Evolutionary conservation across 2,888 invertebrate genomes (phyloP).

Genomic region (Nebria salina): DNA sequence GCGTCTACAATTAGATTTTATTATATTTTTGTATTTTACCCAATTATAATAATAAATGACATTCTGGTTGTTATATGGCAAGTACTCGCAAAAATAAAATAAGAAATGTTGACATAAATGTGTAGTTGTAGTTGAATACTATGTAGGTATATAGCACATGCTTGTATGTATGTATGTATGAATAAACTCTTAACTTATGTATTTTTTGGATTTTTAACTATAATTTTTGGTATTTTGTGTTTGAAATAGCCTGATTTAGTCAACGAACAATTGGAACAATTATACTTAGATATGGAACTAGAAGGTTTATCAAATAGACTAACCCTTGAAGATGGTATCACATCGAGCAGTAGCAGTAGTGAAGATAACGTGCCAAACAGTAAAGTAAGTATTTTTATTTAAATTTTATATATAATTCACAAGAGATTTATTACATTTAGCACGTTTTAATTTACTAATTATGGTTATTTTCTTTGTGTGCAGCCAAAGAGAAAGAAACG

Average conservation of each 20-base stretch:
- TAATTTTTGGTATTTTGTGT: slow-evolving; percentile 12
- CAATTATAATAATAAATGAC: too few relatives aligned
- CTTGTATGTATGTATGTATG: too few relatives aligned
- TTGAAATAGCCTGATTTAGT: slow-evolving; percentile 71
- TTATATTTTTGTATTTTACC: too few relatives aligned
- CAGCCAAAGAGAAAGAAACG: slow-evolving; percentile 61
- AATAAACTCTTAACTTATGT: too few relatives aligned
- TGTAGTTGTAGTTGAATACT: too few relatives aligned
- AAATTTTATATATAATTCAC: background rate
- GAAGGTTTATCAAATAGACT: slow-evolving; percentile 69
- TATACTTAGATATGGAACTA: slow-evolving; percentile 75
- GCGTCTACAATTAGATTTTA: too few relatives aligned
- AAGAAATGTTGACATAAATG: too few relatives aligned
- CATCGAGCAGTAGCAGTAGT: slow-evolving; percentile 65
- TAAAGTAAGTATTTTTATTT: slow-evolving; percentile 56
- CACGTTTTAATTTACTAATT: slow-evolving; percentile 18
- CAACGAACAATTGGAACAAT: slow-evolving; percentile 76
- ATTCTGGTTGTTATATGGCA: too few relatives aligned
- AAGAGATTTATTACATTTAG: background rate
- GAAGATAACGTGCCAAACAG: slow-evolving; percentile 56
- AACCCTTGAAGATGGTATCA: slow-evolving; percentile 71
- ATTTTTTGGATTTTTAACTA: background rate
- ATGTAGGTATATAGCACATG: too few relatives aligned
- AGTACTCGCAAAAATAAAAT: too few relatives aligned
- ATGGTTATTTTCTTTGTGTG: slow-evolving; percentile 51